Evolutionary conservation across 1,140 invertebrate species (phyloP).

Genomic region (Macrobrachium nipponense): DNA sequence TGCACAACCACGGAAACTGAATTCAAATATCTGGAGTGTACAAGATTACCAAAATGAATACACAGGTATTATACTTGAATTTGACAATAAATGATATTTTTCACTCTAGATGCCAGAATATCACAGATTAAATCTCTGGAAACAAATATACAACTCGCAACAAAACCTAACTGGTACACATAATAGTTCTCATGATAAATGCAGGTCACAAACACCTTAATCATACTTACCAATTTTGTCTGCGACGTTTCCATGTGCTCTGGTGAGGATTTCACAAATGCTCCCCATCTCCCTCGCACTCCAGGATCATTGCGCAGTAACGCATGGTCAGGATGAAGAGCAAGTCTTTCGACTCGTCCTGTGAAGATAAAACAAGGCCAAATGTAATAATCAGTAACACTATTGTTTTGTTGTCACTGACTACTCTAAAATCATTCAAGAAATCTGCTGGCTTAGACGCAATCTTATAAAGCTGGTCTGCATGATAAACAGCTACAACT

Average conservation of each 20-base stretch:
- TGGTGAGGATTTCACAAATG: constrained; percentile 92
- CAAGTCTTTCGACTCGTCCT: constrained; percentile 94
- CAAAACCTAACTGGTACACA: too few species aligned
- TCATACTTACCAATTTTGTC: constrained; percentile 78
- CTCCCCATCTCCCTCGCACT: constrained; percentile 82
- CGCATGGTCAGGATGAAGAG: constrained; percentile 93
- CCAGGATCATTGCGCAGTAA: constrained; percentile 97
- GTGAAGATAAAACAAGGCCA: constrained; percentile 66
- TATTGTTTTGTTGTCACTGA: too few species aligned
- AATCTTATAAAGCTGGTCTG: too few species aligned
- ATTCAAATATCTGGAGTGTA: too few species aligned
- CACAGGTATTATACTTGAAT: too few species aligned
- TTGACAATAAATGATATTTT: neutral
- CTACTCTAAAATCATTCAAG: too few species aligned
- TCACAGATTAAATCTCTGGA: neutral
- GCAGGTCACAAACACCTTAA: neutral
- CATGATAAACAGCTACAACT: too few species aligned
- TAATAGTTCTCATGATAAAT: too few species aligned
- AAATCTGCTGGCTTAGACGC: too few species aligned
- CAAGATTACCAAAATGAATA: too few species aligned
- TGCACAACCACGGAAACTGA: too few species aligned
- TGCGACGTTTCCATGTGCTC: constrained; percentile 95
- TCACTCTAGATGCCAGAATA: neutral
- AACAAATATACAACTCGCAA: too few species aligned
- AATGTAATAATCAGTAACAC: neutral